A percentile compares a stretch with the other conserved stretches of the same genome.
phyloP scores from a whole-genome alignment of 2,797 vertebrate genomes.

The Cirrhinus molitorella region DNA sequence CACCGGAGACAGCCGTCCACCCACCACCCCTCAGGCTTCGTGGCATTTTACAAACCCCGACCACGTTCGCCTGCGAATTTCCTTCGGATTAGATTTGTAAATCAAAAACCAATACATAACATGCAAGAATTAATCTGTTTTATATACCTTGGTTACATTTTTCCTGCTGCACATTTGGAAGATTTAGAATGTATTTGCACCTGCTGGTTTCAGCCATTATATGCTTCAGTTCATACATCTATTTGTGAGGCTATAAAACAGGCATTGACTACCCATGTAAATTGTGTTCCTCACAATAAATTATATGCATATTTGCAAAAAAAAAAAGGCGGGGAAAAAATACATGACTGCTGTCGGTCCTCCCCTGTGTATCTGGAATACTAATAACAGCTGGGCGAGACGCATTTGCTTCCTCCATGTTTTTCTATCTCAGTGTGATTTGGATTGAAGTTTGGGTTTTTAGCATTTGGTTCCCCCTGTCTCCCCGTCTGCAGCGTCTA shows the following conservation, averaged over 20 bases:
- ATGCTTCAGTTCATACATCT: constrained; percentile 99
- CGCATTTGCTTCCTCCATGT: constrained; percentile 72
- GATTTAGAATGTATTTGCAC: constrained; percentile 99
- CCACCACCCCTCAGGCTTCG: constrained; percentile 50
- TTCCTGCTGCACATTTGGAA: constrained; percentile 92
- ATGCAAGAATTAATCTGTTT: constrained; percentile 97
- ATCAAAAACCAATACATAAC: constrained; percentile 98
- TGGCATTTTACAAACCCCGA: constrained; percentile 69
- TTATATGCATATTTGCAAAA: constrained; percentile 99
- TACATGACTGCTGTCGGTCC: constrained; percentile 94
- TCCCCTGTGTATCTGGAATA: constrained; percentile 90
- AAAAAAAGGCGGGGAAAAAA: constrained; percentile 70
- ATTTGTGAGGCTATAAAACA: constrained; percentile 99
- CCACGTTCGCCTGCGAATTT: constrained; percentile 85
- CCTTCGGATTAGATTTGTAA: constrained; percentile 94
- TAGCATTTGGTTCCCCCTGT: constrained; percentile 55
- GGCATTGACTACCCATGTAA: constrained; percentile 99
- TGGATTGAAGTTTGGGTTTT: constrained; percentile 72
- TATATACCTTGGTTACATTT: constrained; percentile 99
- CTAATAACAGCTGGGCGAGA: constrained; percentile 86
- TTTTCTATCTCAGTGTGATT: constrained; percentile 74
- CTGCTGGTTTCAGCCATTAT: constrained; percentile 97
- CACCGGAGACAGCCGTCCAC: constrained; percentile 20
- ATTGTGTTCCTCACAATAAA: constrained; percentile 99
- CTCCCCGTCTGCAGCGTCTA: constrained; percentile 34